Percentiles rank a stretch among this genome's conserved stretches.
These are phyloP conservation scores for Pachyramphus minor DNA, from an alignment of 2,113 vertebrate genomes.

Conservation along the genomic window DNA sequence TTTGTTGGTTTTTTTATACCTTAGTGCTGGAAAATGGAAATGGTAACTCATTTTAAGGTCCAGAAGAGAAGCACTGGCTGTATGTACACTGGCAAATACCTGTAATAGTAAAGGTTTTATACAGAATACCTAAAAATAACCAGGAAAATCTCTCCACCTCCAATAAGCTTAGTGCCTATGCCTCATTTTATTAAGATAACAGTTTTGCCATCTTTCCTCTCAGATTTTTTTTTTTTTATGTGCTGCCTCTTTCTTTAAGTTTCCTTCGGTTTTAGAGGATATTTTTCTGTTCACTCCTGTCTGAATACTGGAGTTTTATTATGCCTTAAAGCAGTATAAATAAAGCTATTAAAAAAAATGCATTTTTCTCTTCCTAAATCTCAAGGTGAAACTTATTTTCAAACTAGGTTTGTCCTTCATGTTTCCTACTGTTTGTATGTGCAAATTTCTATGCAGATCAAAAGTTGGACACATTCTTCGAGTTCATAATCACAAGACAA, in stretches of 20 bases:
- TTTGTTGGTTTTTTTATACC: not conserved
- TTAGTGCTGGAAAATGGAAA: not conserved
- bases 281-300: not conserved
- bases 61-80: not conserved
- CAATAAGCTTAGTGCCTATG: not conserved
- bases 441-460: slow-evolving; percentile 13
- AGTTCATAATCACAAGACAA: not conserved
- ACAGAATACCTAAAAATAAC: not conserved
- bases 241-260: not conserved
- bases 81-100: not conserved
- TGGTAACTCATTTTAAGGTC: not conserved
- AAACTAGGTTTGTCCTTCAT: not conserved
- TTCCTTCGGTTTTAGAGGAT: not conserved
- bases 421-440: slow-evolving; percentile 36
- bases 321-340: not conserved
- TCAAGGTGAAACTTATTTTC: slow-evolving; percentile 34
- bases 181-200: not conserved
- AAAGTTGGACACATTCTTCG: not conserved
- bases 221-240: not conserved
- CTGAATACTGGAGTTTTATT: not conserved
- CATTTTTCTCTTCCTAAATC: not conserved
- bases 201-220: not conserved
- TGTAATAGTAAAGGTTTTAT: not conserved
- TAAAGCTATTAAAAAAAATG: not conserved
- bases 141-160: not conserved